These are phyloP conservation scores for Rhyacophila evoluta DNA, from an alignment of 2,888 invertebrate species.

Conservation along the genomic window DNA sequence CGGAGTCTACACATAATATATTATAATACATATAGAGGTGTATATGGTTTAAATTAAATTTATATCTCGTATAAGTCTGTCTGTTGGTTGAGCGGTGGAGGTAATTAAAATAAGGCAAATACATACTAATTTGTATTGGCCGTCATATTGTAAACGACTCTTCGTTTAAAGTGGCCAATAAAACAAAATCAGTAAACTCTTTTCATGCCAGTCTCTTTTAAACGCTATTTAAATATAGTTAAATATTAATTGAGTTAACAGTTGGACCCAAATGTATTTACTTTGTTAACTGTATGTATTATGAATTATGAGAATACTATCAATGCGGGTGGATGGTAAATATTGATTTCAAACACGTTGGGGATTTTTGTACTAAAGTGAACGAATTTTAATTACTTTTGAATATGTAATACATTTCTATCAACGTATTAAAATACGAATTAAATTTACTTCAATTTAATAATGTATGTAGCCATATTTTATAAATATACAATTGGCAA, in stretches of 20 bases:
- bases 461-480: too few species aligned
- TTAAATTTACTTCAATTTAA: too few species aligned
- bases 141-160: background rate
- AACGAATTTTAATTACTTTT: too few species aligned
- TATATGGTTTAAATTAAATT: background rate
- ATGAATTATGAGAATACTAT: too few species aligned
- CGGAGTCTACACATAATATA: background rate
- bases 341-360: too few species aligned
- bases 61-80: background rate
- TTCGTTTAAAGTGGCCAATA: background rate
- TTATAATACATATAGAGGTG: background rate
- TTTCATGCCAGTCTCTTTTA: background rate
- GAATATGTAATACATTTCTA: too few species aligned
- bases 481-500: too few species aligned
- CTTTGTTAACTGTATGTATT: too few species aligned
- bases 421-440: too few species aligned
- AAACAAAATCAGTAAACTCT: conserved; percentile 12
- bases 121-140: conserved; percentile 32
- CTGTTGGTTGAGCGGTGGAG: background rate
- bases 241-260: background rate
- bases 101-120: conserved; percentile 34
- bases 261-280: too few species aligned
- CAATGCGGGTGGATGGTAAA: too few species aligned
- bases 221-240: background rate
- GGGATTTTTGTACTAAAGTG: too few species aligned